A percentile compares a stretch with the other conserved stretches of the same genome.
phyloP scores from a whole-genome alignment of 2,113 vertebrate species.

The Paralichthys olivaceus region DNA sequence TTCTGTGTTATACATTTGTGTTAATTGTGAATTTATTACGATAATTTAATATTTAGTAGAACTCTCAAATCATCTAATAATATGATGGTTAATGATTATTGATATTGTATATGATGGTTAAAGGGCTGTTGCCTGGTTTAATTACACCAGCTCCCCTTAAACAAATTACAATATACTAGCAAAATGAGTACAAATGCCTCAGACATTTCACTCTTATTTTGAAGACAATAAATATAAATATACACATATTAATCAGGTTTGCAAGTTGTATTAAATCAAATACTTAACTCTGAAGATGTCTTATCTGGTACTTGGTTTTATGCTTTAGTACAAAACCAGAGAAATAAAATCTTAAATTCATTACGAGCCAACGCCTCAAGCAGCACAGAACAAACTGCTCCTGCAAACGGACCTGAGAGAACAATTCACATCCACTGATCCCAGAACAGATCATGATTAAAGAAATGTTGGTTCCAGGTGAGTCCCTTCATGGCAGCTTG shows the following conservation, averaged over 20 bases:
- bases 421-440: not conserved
- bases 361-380: conserved; percentile 1
- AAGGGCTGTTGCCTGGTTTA: not conserved
- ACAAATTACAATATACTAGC: not conserved
- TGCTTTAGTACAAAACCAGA: not conserved
- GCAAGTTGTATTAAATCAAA: no score
- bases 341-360: not conserved
- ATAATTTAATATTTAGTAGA: no score
- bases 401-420: not conserved
- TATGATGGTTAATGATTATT: no score
- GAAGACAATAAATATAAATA: no score
- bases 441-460: not conserved
- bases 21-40: no score
- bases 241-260: no score
- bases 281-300: no score
- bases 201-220: not conserved
- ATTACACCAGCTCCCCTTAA: not conserved
- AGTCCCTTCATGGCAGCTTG: not conserved
- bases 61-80: no score
- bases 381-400: not conserved
- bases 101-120: no score
- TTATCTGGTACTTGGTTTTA: no score
- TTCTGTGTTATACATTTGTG: no score
- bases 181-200: not conserved
- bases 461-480: conserved; percentile 14